Evolutionary conservation across 2,113 vertebrate genomes (phyloP).

Genomic region (Indri indri): DNA sequence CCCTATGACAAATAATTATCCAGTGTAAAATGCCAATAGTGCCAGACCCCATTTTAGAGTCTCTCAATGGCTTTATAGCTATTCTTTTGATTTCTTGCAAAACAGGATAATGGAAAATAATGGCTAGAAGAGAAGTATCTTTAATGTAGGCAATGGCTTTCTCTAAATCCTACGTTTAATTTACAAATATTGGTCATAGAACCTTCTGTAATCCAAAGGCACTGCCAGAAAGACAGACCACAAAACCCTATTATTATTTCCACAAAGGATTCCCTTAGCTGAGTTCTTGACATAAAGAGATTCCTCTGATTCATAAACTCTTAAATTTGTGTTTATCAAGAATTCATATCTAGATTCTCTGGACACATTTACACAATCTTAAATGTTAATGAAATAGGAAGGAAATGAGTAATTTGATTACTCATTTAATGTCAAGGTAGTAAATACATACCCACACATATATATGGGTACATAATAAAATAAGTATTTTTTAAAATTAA

Average conservation of each 20-base stretch:
- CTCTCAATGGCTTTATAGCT: background rate
- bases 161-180: background rate
- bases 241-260: background rate
- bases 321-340: background rate
- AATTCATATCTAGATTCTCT: background rate
- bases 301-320: background rate
- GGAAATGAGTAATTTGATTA: background rate
- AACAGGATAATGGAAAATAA: background rate
- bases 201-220: background rate
- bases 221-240: background rate
- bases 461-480: background rate
- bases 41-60: background rate
- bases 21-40: background rate
- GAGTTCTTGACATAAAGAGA: background rate
- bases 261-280: background rate
- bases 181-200: background rate
- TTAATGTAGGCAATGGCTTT: background rate
- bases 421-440: background rate
- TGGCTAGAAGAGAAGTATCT: background rate
- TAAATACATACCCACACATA: background rate
- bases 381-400: background rate
- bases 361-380: background rate
- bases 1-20: background rate
- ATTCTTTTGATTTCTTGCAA: background rate
- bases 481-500: background rate